phyloP scores from a whole-genome alignment of 2,888 invertebrate species.

The Noctua janthina region DNA sequence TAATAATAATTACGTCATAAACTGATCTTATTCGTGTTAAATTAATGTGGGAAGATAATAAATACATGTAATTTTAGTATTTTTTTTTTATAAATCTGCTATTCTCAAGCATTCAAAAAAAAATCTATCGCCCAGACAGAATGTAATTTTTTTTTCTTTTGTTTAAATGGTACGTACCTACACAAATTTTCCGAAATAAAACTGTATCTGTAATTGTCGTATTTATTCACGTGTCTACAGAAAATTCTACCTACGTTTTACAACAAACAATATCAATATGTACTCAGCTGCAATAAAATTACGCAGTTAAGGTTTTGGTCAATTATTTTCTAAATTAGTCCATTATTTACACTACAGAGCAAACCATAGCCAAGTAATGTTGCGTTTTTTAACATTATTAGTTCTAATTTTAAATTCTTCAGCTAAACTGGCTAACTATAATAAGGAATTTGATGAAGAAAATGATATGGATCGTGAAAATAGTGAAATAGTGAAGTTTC shows the following conservation, averaged over 20 bases:
- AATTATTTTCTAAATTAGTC: slow-evolving; percentile 36
- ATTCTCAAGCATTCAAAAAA: background rate
- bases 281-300: slow-evolving; percentile 52
- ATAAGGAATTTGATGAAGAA: background rate
- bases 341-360: slow-evolving; percentile 20
- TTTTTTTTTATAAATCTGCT: too few relatives aligned
- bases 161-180: background rate
- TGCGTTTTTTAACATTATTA: slow-evolving; percentile 24
- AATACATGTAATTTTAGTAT: background rate
- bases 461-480: slow-evolving; percentile 8
- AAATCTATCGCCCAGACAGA: background rate
- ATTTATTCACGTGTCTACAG: background rate
- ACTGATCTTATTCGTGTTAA: slow-evolving; percentile 25
- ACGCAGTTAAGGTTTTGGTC: slow-evolving; percentile 28
- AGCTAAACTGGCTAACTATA: slow-evolving; percentile 36
- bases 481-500: background rate
- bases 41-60: background rate
- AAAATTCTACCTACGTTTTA: slow-evolving; percentile 14
- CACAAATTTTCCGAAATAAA: background rate
- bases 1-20: slow-evolving; percentile 9
- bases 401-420: slow-evolving; percentile 39
- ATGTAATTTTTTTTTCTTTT: background rate
- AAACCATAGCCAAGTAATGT: slow-evolving; percentile 46
- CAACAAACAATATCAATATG: slow-evolving; percentile 26
- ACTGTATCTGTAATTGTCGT: background rate